Evolutionary conservation across 2,797 vertebrate species (phyloP).

Genomic region (Mormyrops boulengeri): DNA sequence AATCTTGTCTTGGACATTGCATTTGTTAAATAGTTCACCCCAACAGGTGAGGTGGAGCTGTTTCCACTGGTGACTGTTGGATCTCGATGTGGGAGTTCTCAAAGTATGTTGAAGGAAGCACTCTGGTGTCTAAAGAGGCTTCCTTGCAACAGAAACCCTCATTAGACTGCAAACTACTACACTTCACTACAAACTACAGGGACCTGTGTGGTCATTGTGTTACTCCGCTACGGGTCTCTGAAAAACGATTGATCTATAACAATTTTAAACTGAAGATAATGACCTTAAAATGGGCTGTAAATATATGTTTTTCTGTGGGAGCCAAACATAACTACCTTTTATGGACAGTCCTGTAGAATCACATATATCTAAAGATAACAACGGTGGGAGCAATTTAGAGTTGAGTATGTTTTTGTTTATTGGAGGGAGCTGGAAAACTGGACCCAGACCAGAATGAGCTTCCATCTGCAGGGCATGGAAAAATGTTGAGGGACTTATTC

Average conservation of each 20-base stretch:
- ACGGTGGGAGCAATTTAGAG: background rate
- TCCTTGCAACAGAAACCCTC: background rate
- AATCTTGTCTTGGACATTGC: background rate
- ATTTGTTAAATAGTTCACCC: too few species aligned
- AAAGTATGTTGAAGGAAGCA: background rate
- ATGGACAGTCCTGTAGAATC: background rate
- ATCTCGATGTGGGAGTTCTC: background rate
- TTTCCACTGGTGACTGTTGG: background rate
- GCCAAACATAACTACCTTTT: background rate
- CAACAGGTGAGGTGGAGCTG: background rate
- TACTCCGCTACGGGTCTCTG: background rate
- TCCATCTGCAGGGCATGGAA: background rate
- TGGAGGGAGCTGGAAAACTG: background rate
- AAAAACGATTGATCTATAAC: background rate
- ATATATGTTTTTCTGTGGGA: background rate
- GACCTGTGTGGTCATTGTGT: background rate
- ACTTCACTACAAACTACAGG: background rate
- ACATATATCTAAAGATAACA: background rate
- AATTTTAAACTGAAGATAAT: background rate
- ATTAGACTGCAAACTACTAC: background rate
- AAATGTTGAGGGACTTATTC: background rate
- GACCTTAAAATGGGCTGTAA: background rate
- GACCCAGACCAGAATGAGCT: background rate
- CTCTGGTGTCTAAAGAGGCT: background rate
- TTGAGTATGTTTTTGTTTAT: background rate